Evolutionary conservation across 1,140 invertebrate species (phyloP).

Genomic region (Magallana gigas): DNA sequence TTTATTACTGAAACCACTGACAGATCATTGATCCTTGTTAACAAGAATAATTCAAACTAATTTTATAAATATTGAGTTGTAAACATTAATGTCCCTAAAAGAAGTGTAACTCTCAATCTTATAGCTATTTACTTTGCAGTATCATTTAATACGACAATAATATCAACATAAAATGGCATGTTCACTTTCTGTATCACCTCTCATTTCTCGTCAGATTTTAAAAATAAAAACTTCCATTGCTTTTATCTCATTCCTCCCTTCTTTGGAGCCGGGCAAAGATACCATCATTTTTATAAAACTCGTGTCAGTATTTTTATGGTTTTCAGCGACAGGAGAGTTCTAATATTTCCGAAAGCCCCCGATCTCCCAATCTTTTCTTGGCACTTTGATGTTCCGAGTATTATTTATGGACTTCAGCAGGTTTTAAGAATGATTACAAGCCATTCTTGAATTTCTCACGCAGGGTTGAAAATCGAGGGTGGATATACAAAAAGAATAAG

Average conservation of each 20-base stretch:
- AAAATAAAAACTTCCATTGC: constrained; percentile 18
- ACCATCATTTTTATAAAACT: constrained; percentile 36
- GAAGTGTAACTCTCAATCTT: not conserved
- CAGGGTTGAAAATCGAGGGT: not conserved
- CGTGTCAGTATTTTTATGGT: constrained; percentile 49
- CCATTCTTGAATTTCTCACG: constrained; percentile 7
- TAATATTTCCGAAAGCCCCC: constrained; percentile 46
- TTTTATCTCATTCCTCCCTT: constrained; percentile 26
- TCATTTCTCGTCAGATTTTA: constrained; percentile 19
- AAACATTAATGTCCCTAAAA: not conserved
- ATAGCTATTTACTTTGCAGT: not conserved
- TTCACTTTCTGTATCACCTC: not conserved
- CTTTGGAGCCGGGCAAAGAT: constrained; percentile 7
- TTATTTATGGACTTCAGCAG: constrained; percentile 50
- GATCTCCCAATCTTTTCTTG: constrained; percentile 49
- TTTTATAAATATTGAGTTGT: constrained; percentile 3
- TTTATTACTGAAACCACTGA: not conserved
- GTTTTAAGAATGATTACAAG: constrained; percentile 40
- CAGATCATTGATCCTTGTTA: constrained; percentile 7
- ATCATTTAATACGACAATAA: not conserved
- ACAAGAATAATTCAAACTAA: not conserved
- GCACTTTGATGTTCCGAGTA: constrained; percentile 50
- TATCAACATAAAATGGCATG: not conserved
- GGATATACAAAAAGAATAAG: not conserved
- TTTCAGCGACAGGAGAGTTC: constrained; percentile 52